phyloP scores from a whole-genome alignment of 2,797 vertebrate genomes.

The Sebastes baramenuke region DNA sequence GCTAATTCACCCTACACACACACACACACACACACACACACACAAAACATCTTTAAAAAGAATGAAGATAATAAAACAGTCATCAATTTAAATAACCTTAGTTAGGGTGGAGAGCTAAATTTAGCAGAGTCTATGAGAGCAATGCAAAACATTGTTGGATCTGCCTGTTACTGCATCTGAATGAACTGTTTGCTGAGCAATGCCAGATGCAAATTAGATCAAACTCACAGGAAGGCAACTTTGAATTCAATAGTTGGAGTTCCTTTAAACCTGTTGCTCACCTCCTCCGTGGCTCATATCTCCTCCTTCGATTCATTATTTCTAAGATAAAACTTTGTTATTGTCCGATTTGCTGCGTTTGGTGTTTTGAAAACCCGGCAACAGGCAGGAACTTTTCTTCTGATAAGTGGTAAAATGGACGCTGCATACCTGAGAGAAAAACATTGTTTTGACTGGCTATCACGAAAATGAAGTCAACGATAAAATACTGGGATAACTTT shows the following conservation, averaged over 20 bases:
- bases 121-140: neutral
- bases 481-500: neutral
- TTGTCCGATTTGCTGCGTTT: neutral
- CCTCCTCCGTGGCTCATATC: neutral
- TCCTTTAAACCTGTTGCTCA: neutral
- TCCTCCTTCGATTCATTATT: neutral
- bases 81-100: neutral
- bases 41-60: neutral
- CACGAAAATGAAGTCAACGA: neutral
- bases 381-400: neutral
- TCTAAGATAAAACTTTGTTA: neutral
- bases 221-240: conserved; percentile 1
- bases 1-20: too few relatives aligned
- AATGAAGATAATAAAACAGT: neutral
- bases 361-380: neutral
- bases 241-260: conserved; percentile 21
- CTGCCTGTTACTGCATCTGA: conserved; percentile 19
- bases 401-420: neutral
- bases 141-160: conserved; percentile 56
- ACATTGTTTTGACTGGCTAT: neutral
- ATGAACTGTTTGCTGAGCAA: conserved; percentile 28
- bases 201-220: conserved; percentile 56
- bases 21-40: neutral
- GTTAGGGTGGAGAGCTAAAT: neutral
- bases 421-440: neutral